Evolutionary conservation across 2,113 vertebrate genomes (phyloP).

Genomic region (Amphilophus citrinellus): DNA sequence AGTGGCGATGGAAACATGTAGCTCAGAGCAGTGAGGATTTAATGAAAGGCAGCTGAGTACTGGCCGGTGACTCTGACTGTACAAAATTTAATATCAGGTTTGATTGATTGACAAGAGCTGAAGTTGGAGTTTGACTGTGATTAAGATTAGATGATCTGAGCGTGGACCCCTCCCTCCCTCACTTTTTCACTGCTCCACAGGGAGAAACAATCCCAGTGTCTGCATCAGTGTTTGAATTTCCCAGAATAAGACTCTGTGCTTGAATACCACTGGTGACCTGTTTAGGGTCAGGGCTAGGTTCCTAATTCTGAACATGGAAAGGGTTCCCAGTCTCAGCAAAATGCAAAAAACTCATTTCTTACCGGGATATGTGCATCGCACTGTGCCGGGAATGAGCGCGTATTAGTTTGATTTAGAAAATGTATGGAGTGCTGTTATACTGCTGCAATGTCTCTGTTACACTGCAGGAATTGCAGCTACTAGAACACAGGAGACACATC

Average conservation of each 20-base stretch:
- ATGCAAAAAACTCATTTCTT: neutral
- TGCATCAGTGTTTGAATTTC: neutral
- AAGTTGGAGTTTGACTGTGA: neutral
- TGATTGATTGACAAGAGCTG: neutral
- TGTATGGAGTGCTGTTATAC: neutral
- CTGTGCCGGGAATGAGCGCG: too few relatives aligned
- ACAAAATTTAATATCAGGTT: too few relatives aligned
- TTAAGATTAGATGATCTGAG: neutral
- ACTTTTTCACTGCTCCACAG: neutral
- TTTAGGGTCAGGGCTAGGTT: neutral
- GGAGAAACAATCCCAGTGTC: neutral
- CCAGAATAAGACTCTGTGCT: neutral
- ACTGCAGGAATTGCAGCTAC: fast-evolving
- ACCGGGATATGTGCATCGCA: neutral
- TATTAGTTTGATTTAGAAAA: too few relatives aligned
- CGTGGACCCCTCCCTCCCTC: too few relatives aligned
- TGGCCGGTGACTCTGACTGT: too few relatives aligned
- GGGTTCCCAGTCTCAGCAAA: too few relatives aligned
- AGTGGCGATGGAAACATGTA: fast-evolving
- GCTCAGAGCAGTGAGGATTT: too few relatives aligned
- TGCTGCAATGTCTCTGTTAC: neutral
- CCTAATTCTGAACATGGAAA: too few relatives aligned
- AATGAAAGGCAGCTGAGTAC: too few relatives aligned
- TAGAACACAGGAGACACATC: neutral
- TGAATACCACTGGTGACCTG: neutral